Evolutionary conservation across 92 coral and sea anemone species (phyloP), one percentile per base, ranked within the genome.

Genomic region (Epizoanthus rinbou): DNA sequence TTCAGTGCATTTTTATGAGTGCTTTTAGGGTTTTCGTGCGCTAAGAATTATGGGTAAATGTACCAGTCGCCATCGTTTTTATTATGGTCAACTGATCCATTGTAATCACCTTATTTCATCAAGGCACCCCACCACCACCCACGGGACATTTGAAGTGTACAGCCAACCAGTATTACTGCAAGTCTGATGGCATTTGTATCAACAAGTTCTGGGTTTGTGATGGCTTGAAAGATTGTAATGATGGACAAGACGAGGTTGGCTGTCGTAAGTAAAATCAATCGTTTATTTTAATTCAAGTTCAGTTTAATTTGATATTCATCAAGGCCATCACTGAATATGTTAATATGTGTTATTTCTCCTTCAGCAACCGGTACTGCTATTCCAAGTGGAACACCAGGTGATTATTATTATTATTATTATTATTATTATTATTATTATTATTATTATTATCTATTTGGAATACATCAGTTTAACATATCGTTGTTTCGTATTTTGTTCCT

Each of bases 181-280:
- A 67, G 9, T 91, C 93, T 16, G 98, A 94, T 57, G 99, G 91
- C 63, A 67, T 92, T 65, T 96, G 99, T 84, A 94, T 96, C 90
- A 86, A 88, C 68, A 85, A 50, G 10, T 58, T 84, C 84, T 96
- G 99, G 99, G 84, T 69, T 22, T 96, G 99, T 79, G 99, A 96
- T 68, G 92, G 97, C 47, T 90, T 84, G 4, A 79, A 81, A 3
- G 99, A 96, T 74, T 96, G 99, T 63, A 93, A 91, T 21, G 98
- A 94, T 76, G 98, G 95, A 1, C 91, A 91, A n/a, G 99, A 96
- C 53, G 99, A 96, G 70, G n/a, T 3, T 1, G 74, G 74, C 39
- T 95, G 98, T 74, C 91, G 90, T 87, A 84, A 87, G 90, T 83
- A 64, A 7, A 80, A 62, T 18, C 37, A 5, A 6, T 31, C 57